phyloP scores from a whole-genome alignment of 2,888 invertebrate genomes.

The Lamellibrachia columna region DNA sequence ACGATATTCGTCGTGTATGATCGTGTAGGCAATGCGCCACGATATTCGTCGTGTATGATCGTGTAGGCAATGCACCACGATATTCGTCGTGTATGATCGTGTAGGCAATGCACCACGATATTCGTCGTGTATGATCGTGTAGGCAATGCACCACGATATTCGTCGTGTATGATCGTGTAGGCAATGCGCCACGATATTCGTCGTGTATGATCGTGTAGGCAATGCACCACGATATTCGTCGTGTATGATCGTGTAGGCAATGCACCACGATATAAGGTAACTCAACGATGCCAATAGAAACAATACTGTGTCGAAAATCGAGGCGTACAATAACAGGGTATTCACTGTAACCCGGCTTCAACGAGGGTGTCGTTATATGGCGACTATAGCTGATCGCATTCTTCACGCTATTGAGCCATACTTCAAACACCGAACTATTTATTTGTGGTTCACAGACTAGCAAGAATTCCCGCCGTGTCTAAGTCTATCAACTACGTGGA shows the following conservation, averaged over 20 bases:
- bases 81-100: too few relatives aligned
- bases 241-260: neutral
- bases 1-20: too few relatives aligned
- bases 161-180: too few relatives aligned
- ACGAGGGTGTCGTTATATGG: constrained; percentile 3
- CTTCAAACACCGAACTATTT: neutral
- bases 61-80: too few relatives aligned
- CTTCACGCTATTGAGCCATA: neutral
- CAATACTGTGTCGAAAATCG: neutral
- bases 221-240: too few relatives aligned
- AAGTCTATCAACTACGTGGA: neutral
- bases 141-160: too few relatives aligned
- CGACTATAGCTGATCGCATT: neutral
- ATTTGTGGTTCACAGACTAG: neutral
- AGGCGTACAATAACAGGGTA: neutral
- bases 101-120: too few relatives aligned
- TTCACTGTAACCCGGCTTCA: neutral
- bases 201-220: too few relatives aligned
- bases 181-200: too few relatives aligned
- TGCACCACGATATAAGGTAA: neutral
- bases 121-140: too few relatives aligned
- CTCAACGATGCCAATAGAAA: neutral
- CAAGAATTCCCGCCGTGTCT: neutral
- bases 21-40: too few relatives aligned
- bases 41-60: too few relatives aligned